phyloP scores from a whole-genome alignment of 2,113 vertebrate genomes.

The Sylvietta virens region DNA sequence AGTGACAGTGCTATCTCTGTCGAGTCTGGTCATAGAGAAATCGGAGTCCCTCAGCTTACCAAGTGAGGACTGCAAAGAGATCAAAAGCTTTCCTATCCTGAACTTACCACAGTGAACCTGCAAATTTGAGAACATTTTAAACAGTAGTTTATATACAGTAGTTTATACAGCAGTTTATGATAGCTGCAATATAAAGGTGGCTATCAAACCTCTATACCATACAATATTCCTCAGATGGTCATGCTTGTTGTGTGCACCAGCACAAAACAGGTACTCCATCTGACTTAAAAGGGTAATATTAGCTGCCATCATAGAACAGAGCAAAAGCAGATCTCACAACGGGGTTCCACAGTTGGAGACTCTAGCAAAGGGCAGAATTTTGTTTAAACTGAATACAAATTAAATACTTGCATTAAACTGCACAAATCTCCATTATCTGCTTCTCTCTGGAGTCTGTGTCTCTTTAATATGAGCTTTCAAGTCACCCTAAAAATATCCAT shows the following conservation, averaged over 20 bases:
- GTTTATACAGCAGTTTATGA: neutral
- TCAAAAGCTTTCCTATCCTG: neutral
- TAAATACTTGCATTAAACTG: neutral
- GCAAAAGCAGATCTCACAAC: neutral
- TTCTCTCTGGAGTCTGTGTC: neutral
- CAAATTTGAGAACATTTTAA: neutral
- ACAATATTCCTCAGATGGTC: neutral
- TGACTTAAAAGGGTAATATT: neutral
- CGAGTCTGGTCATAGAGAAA: neutral
- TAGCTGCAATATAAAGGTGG: neutral
- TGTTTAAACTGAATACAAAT: neutral
- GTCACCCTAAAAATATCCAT: neutral
- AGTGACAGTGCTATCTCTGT: neutral
- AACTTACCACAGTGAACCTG: neutral
- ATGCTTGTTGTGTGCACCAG: neutral
- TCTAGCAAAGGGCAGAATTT: neutral
- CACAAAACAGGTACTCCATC: neutral
- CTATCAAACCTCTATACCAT: neutral
- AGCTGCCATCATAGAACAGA: neutral
- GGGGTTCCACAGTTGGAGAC: neutral
- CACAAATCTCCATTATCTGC: neutral
- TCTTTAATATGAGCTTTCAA: neutral
- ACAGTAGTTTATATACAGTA: neutral
- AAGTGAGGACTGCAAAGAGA: slow-evolving; percentile 2
- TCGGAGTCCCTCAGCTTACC: neutral